Percentiles rank a stretch among this genome's conserved stretches.
Evolutionary conservation across 2,113 vertebrate genomes (phyloP).

Genomic region (Cepphus grylle): DNA sequence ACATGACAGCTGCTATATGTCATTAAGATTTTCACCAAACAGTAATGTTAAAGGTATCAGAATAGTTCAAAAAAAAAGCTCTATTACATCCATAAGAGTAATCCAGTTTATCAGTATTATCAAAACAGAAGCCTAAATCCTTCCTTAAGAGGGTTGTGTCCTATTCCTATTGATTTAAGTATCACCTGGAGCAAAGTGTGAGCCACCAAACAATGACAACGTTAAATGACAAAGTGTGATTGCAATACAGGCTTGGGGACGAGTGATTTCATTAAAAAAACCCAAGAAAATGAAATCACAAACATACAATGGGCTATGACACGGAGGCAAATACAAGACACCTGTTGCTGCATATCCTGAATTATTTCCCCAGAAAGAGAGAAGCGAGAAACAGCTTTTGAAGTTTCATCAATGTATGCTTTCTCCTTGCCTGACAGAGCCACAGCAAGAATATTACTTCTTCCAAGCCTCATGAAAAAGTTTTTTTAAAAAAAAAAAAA

Average conservation of each 20-base stretch:
- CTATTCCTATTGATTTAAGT: neutral
- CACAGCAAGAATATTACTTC: neutral
- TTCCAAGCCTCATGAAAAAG: neutral
- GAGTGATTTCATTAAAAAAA: neutral
- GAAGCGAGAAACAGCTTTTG: neutral
- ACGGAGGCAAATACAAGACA: neutral
- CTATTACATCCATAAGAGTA: neutral
- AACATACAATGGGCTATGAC: neutral
- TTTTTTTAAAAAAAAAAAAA: neutral
- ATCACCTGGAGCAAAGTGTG: neutral
- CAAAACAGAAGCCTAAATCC: neutral
- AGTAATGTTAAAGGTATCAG: neutral
- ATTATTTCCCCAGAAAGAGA: neutral
- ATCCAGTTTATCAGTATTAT: neutral
- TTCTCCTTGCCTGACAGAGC: neutral
- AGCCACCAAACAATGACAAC: neutral
- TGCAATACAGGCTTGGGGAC: neutral
- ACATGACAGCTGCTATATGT: neutral
- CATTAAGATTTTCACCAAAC: neutral
- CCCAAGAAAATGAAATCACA: neutral
- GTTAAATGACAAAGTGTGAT: neutral
- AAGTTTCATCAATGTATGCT: neutral
- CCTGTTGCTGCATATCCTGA: neutral
- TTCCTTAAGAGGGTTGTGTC: neutral
- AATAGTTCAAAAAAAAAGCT: neutral